Evolutionary conservation across 2,888 invertebrate genomes (phyloP), one percentile per base, ranked within the genome.

Genomic region (Tenthredo livida): DNA sequence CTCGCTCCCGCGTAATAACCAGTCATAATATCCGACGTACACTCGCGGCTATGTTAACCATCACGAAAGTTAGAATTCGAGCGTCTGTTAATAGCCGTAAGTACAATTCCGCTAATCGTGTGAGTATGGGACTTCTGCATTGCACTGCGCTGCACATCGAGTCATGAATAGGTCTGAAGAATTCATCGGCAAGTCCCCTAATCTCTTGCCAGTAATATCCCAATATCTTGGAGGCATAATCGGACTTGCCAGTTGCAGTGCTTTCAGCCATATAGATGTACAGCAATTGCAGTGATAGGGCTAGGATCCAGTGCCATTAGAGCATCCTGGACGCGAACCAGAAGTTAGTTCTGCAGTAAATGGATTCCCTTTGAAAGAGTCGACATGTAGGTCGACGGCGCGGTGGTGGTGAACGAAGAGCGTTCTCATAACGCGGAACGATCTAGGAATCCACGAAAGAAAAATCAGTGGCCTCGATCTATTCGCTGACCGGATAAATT

Each of bases 171-270:
- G 87, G 87, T 85, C 86, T 87, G 87, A 88, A 90, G 89, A 90
- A 89, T 90, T 87, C 90, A 91, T 91, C 89, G 88, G 88, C 89
- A 88, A 90, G 90, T 89, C 89, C 89, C 87, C 29, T 29, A 33
- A 89, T 89, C 89, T 90, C 89, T 90, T 91, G 89, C 90, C 90
- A 89, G 61, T n/a, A 85, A 87, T 88, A 87, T 87, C 88, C 89
- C 87, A 85, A 87, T 86, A 86, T 89, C 89, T 89, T 88, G 88
- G 87, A 86, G 87, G 86, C 88, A 47, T 83, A 85, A 70, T 75
- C 67, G 37, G 61, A 54, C 43, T 65, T 78, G 78, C 77, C 72
- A 85, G 84, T 85, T 43, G 58, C 84, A 50, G 80, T 47, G 33
- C 54, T 21, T 6, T 21, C 7, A 21, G 58, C 40, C 72, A 58